Base-by-base conservation (phyloP, 92 coral and sea anemone species). In the Pocillopora meandrina region DNA sequence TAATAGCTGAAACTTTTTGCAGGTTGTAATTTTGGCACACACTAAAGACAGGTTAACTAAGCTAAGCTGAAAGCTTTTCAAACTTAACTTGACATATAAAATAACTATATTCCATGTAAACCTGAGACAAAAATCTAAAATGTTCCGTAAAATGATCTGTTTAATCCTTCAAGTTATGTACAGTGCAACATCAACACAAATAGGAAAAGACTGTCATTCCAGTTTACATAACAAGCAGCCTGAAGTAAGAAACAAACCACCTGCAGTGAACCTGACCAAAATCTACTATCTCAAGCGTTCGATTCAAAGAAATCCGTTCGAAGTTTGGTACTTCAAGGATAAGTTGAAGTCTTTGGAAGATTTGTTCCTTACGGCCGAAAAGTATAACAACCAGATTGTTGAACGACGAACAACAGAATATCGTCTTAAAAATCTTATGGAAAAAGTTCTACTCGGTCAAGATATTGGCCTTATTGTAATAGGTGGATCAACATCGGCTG, bases 401-500 rank as follows among this genome's bases (percentile, higher is more conserved):
- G 63, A 79, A 79, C 61, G 73, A 79, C 10, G 6, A 79, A 62
- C 73, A 64, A 79, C 83, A 19, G 49, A 42, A 69, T 79, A 62
- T 62, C 86, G 84, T 56, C 80, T 77, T 77, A 62, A 18, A 73
- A 78, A 77, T 77, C 66, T 8, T 17, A 76, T 71, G 86, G 78
- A 8, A 15, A 64, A 47, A 71, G 88, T 70, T 12, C 59, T 83
- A 26, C 68, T 70, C 15, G 91, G 91, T 57, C 75, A 88, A 82
- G 60, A 82, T 20, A 88, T 82, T 49, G 80, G 64, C 26, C n/a
- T 83, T 31, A 78, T 80, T 2, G 75, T 88, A 9, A 82, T 88
- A 76, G 91, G 91, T 15, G 91, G 91, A 9, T 88, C 91, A 13
- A 88, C 77, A 33, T 63, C 91, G 36, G 91, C 88, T 18, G 91